A percentile compares a stretch with the other conserved stretches of the same genome.
phyloP scores from a whole-genome alignment of 2,888 invertebrate species.

The Schizaphis graminum region DNA sequence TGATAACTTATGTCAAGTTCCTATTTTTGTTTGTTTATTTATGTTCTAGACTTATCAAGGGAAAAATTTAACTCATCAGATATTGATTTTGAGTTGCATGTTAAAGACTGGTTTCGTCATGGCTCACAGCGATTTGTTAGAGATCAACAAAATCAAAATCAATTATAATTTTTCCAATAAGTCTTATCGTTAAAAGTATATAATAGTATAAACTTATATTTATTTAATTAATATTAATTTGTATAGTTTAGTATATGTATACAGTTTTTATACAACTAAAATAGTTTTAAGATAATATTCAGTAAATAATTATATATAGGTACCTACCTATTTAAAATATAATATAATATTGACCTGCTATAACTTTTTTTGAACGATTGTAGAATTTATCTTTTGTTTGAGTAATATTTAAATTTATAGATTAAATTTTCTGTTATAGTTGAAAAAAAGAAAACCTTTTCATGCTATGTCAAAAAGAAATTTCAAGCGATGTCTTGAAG shows the following conservation, averaged over 20 bases:
- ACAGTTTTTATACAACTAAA: not conserved
- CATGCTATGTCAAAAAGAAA: conserved; percentile 5
- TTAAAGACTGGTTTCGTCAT: conserved; percentile 8
- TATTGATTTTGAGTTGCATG: not conserved
- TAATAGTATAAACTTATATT: too few species aligned
- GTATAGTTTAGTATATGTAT: too few species aligned
- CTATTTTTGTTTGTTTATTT: not conserved
- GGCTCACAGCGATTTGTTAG: not conserved
- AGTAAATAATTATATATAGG: not conserved
- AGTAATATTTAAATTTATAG: not conserved
- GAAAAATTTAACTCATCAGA: not conserved
- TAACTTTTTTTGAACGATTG: not conserved
- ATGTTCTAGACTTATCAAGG: not conserved
- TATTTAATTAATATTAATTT: too few species aligned
- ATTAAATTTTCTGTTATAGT: conserved; percentile 7
- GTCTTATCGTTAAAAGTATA: too few species aligned
- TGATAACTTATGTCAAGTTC: not conserved
- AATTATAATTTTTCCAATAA: not conserved
- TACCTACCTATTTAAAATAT: not conserved
- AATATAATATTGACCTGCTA: not conserved
- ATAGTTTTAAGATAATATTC: not conserved
- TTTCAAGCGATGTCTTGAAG: conserved; percentile 2
- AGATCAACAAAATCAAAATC: not conserved
- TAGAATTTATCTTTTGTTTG: not conserved
- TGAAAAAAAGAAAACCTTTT: not conserved